Base-by-base conservation (phyloP, 2,113 vertebrate species). In the Pelusios castaneus region DNA sequence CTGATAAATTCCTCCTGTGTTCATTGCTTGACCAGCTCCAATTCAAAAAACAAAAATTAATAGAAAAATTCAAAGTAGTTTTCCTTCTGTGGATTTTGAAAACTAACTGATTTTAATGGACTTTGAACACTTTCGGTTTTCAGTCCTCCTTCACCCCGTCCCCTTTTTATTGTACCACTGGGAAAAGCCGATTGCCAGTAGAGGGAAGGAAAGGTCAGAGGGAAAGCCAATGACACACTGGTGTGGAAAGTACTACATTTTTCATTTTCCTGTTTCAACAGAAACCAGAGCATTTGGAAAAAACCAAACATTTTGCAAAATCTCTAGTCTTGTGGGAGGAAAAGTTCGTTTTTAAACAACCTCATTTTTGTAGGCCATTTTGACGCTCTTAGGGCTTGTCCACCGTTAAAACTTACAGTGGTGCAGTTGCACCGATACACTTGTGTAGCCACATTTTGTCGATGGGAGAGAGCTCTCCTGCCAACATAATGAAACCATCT, bases 271-370 rank as follows among this genome's bases (percentile, higher is more conserved):
- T 76, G 7, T 76, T 45, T 76, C 43, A 16, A 45, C 24, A 43
- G 8, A 76, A 45, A 27, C 25, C 24, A 76, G 41, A 76, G 29
- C 41, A 45, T 87, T 76, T 93, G 81, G 43, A 52, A 29, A 85
- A 91, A 93, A n/a, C n/a, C n/a, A 70, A 25, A 45, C 67, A 38
- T 89, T 75, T 94, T 83, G 47, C 60, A 11, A 85, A 91, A 94
- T 93, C 41, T 43, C 38, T 76, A 89, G 93, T 81, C 55, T n/a
- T 88, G 13, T 19, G 34, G 19, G 34, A 19, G 77, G 10, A 55
- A n/a, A 70, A 47, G 87, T 88, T 93, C 56, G 22, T 38, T 83
- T 31, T 0, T 19, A 60, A 67, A 67, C 34, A 67, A 83, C 47
- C 9, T 92, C 43, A 89, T 91, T 92, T 94, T 45, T 10, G 16